A percentile compares a stretch with the other conserved stretches of the same genome.
These are phyloP conservation scores for Sebastes kiyomatsui DNA, from an alignment of 2,797 vertebrate genomes.

Conservation along the genomic window DNA sequence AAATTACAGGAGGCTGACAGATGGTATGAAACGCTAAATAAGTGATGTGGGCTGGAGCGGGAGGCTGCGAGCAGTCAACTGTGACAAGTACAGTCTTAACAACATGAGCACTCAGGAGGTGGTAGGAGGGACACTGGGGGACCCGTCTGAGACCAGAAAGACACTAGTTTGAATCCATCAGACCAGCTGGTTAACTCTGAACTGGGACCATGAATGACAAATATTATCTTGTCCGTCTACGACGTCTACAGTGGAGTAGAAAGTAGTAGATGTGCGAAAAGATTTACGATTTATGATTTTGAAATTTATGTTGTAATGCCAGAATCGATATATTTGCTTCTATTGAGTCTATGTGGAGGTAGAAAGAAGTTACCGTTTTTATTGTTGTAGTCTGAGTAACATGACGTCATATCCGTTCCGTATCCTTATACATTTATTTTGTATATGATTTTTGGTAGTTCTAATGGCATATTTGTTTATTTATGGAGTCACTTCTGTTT, in stretches of 20 bases:
- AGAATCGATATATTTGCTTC: too few species aligned
- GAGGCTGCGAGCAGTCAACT: conserved; percentile 59
- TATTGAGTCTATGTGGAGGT: too few species aligned
- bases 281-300: too few species aligned
- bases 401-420: too few species aligned
- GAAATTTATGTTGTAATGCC: too few species aligned
- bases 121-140: background rate
- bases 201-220: background rate
- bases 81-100: conserved; percentile 53
- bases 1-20: conserved; percentile 68
- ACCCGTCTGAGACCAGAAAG: background rate
- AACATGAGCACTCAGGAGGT: conserved; percentile 28
- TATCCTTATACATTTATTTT: too few species aligned
- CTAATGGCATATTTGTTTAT: too few species aligned
- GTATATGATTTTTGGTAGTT: too few species aligned
- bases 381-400: too few species aligned
- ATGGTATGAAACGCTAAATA: conserved; percentile 68
- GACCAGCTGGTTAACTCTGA: background rate
- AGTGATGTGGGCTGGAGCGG: conserved; percentile 59
- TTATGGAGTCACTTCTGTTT: too few species aligned
- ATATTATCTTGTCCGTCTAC: background rate
- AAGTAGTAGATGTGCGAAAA: background rate
- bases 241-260: background rate
- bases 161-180: background rate
- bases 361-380: too few species aligned